Evolutionary conservation across 2,888 invertebrate species (phyloP).

Genomic region (Loripinus fragilis): DNA sequence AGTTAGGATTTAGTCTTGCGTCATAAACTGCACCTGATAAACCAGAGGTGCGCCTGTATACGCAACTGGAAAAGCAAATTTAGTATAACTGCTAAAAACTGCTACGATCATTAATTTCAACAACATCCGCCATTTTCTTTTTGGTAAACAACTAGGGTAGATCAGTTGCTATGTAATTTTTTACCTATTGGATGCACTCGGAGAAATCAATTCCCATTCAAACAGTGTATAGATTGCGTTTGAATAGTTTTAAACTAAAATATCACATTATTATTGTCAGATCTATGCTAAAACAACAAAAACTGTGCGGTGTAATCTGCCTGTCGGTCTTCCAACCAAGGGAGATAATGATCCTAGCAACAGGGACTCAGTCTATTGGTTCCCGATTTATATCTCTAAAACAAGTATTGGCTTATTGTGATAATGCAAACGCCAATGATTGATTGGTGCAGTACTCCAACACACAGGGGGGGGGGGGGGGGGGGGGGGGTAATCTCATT

Average conservation of each 20-base stretch:
- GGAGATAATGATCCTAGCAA: slow-evolving; percentile 10
- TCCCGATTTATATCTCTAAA: too few relatives aligned
- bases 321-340: neutral
- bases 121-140: neutral
- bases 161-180: neutral
- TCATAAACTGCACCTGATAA: too few relatives aligned
- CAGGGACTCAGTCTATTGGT: neutral
- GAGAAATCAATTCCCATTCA: neutral
- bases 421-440: too few relatives aligned
- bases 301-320: neutral
- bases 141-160: neutral
- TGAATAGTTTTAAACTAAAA: neutral
- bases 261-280: neutral
- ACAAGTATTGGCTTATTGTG: too few relatives aligned
- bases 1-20: too few relatives aligned
- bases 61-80: neutral
- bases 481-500: too few relatives aligned
- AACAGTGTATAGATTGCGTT: neutral
- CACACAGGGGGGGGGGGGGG: too few relatives aligned
- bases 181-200: neutral
- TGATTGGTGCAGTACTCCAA: too few relatives aligned
- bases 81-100: neutral
- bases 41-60: neutral
- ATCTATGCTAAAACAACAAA: neutral
- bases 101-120: neutral